Percentiles rank a stretch among this genome's conserved stretches.
These are phyloP conservation scores for Eupithecia subfuscata DNA, from an alignment of 2,888 invertebrate genomes.

Conservation along the genomic window DNA sequence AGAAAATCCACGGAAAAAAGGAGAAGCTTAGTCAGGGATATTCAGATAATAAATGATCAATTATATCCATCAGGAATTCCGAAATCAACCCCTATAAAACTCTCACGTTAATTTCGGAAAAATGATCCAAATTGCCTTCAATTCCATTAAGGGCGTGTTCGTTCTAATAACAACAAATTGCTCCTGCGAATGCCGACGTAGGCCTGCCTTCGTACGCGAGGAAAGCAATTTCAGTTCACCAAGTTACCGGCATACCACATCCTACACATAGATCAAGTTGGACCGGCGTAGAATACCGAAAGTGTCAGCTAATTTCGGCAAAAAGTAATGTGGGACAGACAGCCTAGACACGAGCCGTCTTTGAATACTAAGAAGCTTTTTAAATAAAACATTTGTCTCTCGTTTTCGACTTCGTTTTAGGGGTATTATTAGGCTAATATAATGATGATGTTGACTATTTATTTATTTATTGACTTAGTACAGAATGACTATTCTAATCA, in stretches of 20 bases:
- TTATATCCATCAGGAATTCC: background rate
- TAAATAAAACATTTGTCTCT: background rate
- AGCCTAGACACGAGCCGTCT: conserved; percentile 11
- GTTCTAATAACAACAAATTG: conserved; percentile 45
- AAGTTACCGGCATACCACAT: conserved; percentile 31
- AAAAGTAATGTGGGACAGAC: conserved; percentile 23
- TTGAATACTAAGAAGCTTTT: conserved; percentile 14
- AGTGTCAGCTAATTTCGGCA: conserved; percentile 29
- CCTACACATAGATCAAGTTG: conserved; percentile 35
- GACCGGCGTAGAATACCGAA: conserved; percentile 33
- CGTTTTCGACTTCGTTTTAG: background rate
- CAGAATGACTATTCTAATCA: too few relatives aligned
- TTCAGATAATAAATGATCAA: background rate
- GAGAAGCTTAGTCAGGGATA: background rate
- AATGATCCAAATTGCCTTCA: conserved; percentile 39
- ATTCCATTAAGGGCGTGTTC: conserved; percentile 41
- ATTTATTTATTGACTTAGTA: too few relatives aligned
- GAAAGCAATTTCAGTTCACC: conserved; percentile 44
- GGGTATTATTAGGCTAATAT: background rate
- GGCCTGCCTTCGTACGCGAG: conserved; percentile 34
- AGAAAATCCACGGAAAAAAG: background rate
- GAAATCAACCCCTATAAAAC: conserved; percentile 5
- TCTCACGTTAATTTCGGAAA: conserved; percentile 35
- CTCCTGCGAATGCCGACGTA: conserved; percentile 40
- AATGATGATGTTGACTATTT: too few relatives aligned